A percentile compares a stretch with the other conserved stretches of the same genome.
Conservation (phyloP, 2,888 invertebrate species). For the Carcina quercana region DNA sequence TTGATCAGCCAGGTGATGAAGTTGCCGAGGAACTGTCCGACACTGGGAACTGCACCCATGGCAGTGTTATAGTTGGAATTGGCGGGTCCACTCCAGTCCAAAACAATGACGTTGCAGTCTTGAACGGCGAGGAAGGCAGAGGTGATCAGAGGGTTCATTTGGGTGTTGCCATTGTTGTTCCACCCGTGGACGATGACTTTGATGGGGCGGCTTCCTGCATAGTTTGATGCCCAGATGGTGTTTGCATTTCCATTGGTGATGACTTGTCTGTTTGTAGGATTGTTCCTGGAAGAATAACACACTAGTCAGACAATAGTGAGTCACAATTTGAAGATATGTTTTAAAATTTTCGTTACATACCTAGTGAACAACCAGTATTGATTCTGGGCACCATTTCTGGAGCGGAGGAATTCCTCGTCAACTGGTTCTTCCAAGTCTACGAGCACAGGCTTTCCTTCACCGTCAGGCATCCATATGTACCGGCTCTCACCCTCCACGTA, state of each 20-base stretch:
- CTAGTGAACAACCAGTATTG: slow-evolving; percentile 48
- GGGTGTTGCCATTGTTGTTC: slow-evolving; percentile 38
- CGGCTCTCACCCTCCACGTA: slow-evolving; percentile 58
- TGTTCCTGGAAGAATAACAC: slow-evolving; percentile 25
- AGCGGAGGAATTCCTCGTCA: slow-evolving; percentile 13
- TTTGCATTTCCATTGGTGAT: slow-evolving; percentile 37
- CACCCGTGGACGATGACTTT: slow-evolving; percentile 52
- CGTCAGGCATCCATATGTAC: slow-evolving; percentile 61
- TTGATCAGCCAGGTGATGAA: slow-evolving; percentile 34
- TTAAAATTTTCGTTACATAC: too few relatives aligned
- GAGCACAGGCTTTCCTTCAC: slow-evolving; percentile 38
- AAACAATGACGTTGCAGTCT: slow-evolving; percentile 36
- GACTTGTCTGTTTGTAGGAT: slow-evolving; percentile 36
- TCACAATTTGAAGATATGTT: too few relatives aligned
- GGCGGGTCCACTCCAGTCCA: slow-evolving; percentile 35
- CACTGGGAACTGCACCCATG: slow-evolving; percentile 18
- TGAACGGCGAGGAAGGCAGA: slow-evolving; percentile 26
- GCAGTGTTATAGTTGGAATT: slow-evolving; percentile 14
- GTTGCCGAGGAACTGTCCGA: slow-evolving; percentile 25
- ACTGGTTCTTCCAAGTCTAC: slow-evolving; percentile 44
- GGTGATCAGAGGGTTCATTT: slow-evolving; percentile 30
- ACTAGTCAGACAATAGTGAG: background rate
- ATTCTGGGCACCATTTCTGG: slow-evolving; percentile 48
- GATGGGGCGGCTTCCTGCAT: slow-evolving; percentile 24
- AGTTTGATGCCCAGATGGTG: slow-evolving; percentile 39